Evolutionary conservation across 1,140 invertebrate genomes (phyloP), one percentile per base, ranked within the genome.

Genomic region (Lordiphosa mommai): DNA sequence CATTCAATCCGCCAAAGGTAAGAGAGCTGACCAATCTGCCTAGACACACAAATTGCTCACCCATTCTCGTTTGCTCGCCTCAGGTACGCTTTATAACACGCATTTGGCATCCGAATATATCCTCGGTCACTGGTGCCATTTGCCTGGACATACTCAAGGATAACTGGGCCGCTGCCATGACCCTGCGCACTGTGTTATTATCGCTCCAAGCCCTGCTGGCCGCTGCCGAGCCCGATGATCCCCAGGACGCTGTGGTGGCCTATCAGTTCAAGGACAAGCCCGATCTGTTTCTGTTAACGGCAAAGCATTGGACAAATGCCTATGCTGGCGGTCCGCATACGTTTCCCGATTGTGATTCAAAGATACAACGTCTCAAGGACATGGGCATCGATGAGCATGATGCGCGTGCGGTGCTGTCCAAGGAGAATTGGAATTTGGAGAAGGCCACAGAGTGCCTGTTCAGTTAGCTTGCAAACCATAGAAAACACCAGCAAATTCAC

Each of bases 31-130:
- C n/a, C 9, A 33, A 17, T 12, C 4, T 7, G 0, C 1, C 5
- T 38, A 27, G 51, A 7, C 6, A 10, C 20, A 20, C 34, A 34
- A 34, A 32, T 12, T 27, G 36, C 16, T 53, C n/a, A 33, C 17
- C 6, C 0, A 23, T 23, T 0, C 1, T 44, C 6, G 12, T 34
- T 34, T 36, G 37, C 47, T 55, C 90, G 3, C 3, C 90, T 13
- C 72, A 96, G 94, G 94, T 96, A 56, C 92, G 94, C 30, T 99
- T 99, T 92, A 92, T 97, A 63, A 99, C 98, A 56, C 97, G 96
- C 91, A 98, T 99, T 88, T 99, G 98, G 99, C 98, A 99, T 91
- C 99, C 98, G 41, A 99, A 99, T 91, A 98, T 99, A 74, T 99
- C 97, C 48, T 99, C 97, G 13, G 98, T 98, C 3, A 99, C 98